Conservation (phyloP, 2,888 invertebrate genomes). For the Lochmaea capreae region DNA sequence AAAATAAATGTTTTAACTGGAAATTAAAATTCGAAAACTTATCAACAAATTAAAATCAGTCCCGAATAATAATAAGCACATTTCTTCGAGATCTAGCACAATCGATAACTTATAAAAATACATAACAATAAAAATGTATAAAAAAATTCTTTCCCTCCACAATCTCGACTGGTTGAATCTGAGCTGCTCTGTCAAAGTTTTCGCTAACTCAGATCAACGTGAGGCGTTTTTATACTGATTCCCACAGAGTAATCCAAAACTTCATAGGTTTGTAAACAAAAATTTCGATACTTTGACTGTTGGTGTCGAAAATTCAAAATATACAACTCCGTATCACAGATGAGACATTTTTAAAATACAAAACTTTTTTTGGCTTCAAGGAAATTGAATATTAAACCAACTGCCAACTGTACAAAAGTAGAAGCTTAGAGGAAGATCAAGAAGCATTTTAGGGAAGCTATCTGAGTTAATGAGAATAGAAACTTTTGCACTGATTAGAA, state of each 20-base stretch:
- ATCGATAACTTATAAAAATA: slow-evolving; percentile 25
- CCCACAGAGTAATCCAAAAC: slow-evolving; percentile 1
- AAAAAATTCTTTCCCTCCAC: slow-evolving; percentile 11
- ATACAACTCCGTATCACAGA: too few species aligned
- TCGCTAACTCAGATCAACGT: too few species aligned
- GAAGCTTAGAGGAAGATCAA: too few species aligned
- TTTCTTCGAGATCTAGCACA: slow-evolving; percentile 33
- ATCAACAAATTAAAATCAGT: slow-evolving; percentile 29
- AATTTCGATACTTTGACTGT: too few species aligned
- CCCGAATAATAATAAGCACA: slow-evolving; percentile 48
- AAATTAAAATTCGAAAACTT: not conserved
- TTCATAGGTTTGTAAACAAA: not conserved
- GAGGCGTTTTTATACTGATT: not conserved
- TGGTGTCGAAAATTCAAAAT: too few species aligned
- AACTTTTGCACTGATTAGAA: too few species aligned
- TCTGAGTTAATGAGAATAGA: too few species aligned
- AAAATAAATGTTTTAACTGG: not conserved
- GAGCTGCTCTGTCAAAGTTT: not conserved
- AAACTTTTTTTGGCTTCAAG: too few species aligned
- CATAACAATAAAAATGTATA: slow-evolving; percentile 30
- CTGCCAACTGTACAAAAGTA: too few species aligned
- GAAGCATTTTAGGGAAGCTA: too few species aligned
- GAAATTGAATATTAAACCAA: too few species aligned
- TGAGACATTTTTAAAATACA: too few species aligned
- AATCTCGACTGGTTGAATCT: not conserved